These are phyloP conservation scores for Plagodis pulveraria DNA, from an alignment of 2,888 invertebrate species.

Conservation along the genomic window DNA sequence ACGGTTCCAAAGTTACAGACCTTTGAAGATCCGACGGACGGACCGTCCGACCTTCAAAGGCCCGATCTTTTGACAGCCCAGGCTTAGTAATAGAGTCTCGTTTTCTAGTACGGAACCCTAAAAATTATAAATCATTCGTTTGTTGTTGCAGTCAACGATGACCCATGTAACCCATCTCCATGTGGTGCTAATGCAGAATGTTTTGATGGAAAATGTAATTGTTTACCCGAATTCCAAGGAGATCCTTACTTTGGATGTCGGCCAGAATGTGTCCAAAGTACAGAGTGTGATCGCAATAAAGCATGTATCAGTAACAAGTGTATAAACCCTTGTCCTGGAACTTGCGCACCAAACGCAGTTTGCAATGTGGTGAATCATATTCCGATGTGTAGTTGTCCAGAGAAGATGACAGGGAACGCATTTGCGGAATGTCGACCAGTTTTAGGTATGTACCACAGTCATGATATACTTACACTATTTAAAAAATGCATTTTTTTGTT, in stretches of 20 bases:
- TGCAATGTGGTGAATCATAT: conserved; percentile 89
- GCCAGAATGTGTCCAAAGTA: conserved; percentile 91
- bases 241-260: conserved; percentile 91
- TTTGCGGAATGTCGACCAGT: conserved; percentile 86
- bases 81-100: too few species aligned
- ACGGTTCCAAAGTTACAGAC: too few species aligned
- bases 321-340: conserved; percentile 90
- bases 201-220: conserved; percentile 87
- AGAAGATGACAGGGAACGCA: conserved; percentile 88
- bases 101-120: too few species aligned
- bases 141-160: conserved; percentile 67
- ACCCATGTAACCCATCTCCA: conserved; percentile 88
- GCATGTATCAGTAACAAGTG: conserved; percentile 91
- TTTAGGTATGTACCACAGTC: conserved; percentile 66
- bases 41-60: too few species aligned
- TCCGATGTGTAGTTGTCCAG: conserved; percentile 86
- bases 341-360: conserved; percentile 90
- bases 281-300: conserved; percentile 88
- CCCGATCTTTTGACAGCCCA: too few species aligned
- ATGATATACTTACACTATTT: neutral
- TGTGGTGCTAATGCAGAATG: conserved; percentile 91
- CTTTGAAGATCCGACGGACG: too few species aligned
- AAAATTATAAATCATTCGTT: neutral
- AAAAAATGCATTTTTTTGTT: too few species aligned
- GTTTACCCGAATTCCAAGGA: conserved; percentile 89